Percentiles rank a stretch among this genome's conserved stretches.
These are phyloP conservation scores for Pterophyllum scalare DNA, from an alignment of 2,113 vertebrate species.

Conservation along the genomic window DNA sequence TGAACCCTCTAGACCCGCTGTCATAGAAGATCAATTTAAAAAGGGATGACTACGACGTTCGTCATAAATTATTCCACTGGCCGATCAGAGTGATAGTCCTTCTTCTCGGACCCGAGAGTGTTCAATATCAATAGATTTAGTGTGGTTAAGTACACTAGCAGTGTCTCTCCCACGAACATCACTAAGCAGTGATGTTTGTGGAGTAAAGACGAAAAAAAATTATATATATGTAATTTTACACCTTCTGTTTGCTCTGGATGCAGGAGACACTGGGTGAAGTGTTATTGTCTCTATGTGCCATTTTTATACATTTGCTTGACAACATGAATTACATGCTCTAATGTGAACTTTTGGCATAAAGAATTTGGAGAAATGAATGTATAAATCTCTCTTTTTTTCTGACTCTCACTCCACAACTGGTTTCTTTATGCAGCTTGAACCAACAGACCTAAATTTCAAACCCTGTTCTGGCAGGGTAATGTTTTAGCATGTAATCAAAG, in stretches of 20 bases:
- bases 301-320: not conserved
- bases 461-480: not conserved
- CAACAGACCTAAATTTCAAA: not conserved
- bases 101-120: not conserved
- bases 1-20: conserved; percentile 46
- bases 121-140: not conserved
- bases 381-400: not conserved
- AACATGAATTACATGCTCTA: not conserved
- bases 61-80: conserved; percentile 36
- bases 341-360: not conserved
- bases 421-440: not conserved
- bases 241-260: not conserved
- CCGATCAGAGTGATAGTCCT: conserved; percentile 21
- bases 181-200: not conserved
- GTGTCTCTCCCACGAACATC: not conserved
- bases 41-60: conserved; percentile 23
- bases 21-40: conserved; percentile 50
- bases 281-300: not conserved
- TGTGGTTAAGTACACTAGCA: not conserved
- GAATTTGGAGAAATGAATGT: not conserved
- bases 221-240: rapidly evolving
- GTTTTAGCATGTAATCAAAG: not conserved
- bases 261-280: not conserved
- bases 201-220: not conserved
- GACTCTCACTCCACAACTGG: not conserved